These are phyloP conservation scores for Drosophila busckii DNA, from an alignment of 1,140 invertebrate genomes.

Conservation along the genomic window DNA sequence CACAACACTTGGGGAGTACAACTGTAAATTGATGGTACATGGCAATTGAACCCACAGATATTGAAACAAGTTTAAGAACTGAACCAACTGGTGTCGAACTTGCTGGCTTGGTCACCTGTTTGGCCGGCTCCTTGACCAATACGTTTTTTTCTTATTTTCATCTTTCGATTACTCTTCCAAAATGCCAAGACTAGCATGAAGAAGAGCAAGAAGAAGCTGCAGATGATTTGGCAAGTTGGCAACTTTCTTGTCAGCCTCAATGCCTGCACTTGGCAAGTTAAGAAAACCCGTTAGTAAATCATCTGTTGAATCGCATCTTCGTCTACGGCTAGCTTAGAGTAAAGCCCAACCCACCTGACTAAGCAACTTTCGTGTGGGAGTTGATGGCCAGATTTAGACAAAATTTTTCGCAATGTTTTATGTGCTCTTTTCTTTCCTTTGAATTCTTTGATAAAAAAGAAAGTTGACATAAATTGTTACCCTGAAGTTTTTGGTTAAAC, in stretches of 20 bases:
- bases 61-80: constrained; percentile 73
- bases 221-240: constrained; percentile 66
- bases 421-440: constrained; percentile 49
- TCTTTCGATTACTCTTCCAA: constrained; percentile 56
- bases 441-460: constrained; percentile 75
- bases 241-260: constrained; percentile 58
- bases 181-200: constrained; percentile 29
- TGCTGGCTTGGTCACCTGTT: constrained; percentile 63
- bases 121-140: constrained; percentile 48
- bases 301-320: constrained; percentile 48
- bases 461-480: constrained; percentile 71
- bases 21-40: no score
- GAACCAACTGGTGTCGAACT: constrained; percentile 48
- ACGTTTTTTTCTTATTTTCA: constrained; percentile 16
- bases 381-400: constrained; percentile 64
- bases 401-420: constrained; percentile 60
- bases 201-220: constrained; percentile 29
- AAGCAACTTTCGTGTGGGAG: constrained; percentile 60
- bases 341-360: constrained; percentile 60
- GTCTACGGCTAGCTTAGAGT: not conserved
- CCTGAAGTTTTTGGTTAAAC: constrained; percentile 38
- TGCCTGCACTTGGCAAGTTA: not conserved
- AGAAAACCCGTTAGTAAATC: constrained; percentile 64
- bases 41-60: constrained; percentile 51
- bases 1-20: no score